A percentile compares a stretch with the other conserved stretches of the same genome.
These are phyloP conservation scores for Puffinus mauretanicus DNA, from an alignment of 2,113 vertebrate species.

Conservation along the genomic window DNA sequence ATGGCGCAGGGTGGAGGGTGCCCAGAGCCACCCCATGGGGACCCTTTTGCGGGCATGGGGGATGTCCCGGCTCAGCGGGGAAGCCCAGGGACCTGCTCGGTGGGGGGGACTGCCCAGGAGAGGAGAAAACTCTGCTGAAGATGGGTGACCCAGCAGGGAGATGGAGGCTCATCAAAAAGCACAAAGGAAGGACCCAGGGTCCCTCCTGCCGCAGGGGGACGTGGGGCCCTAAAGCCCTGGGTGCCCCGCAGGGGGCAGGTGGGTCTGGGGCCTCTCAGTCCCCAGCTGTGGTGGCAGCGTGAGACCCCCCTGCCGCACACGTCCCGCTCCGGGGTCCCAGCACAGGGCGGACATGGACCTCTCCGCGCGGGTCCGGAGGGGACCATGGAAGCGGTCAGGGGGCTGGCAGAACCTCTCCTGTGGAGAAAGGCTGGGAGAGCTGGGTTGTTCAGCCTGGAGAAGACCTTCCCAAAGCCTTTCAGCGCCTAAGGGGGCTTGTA, in stretches of 20 bases:
- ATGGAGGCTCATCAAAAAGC: background rate
- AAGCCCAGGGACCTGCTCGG: background rate
- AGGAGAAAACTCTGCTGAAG: background rate
- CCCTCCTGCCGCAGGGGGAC: background rate
- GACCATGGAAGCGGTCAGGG: fast-evolving
- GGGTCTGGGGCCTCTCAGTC: background rate
- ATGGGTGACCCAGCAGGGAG: background rate
- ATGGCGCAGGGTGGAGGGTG: fast-evolving
- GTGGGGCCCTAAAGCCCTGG: background rate
- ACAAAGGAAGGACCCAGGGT: background rate
- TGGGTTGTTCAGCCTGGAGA: background rate
- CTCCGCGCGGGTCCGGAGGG: fast-evolving
- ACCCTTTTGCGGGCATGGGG: background rate
- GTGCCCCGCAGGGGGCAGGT: fast-evolving
- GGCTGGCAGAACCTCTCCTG: background rate
- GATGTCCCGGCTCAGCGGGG: fast-evolving
- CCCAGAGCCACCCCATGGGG: background rate
- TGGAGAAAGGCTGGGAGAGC: background rate
- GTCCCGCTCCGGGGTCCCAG: background rate
- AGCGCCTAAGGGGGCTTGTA: no score
- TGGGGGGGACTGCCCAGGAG: background rate
- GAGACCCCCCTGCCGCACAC: background rate
- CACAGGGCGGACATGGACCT: background rate
- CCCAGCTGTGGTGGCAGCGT: background rate
- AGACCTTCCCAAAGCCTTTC: background rate